Conservation (phyloP, 1,140 invertebrate genomes). For the Temnothorax longispinosus region DNA sequence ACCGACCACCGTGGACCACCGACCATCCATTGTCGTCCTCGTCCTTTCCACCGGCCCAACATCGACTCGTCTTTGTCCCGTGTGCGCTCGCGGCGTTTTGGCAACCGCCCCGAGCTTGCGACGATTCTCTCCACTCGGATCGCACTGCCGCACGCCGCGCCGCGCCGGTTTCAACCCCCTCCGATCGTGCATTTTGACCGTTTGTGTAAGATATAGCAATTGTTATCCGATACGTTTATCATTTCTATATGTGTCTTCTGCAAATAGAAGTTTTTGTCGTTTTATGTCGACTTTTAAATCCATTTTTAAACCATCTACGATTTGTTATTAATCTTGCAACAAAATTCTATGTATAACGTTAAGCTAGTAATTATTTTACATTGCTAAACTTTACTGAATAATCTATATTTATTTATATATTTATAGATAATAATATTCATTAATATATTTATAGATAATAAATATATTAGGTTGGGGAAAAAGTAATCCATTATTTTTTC, state of each 20-base stretch:
- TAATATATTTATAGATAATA: background rate
- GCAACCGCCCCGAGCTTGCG: constrained; percentile 70
- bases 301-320: background rate
- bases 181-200: constrained; percentile 22
- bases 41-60: constrained; percentile 33
- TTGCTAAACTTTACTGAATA: background rate
- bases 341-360: background rate
- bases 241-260: background rate
- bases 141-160: constrained; percentile 17
- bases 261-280: background rate
- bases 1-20: constrained; percentile 16
- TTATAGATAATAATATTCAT: background rate
- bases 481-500: too few relatives aligned
- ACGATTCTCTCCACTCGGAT: constrained; percentile 60
- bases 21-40: constrained; percentile 31
- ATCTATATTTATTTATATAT: background rate
- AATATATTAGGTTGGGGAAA: background rate
- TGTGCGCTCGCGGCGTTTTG: constrained; percentile 61
- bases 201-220: constrained; percentile 23
- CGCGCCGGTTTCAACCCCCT: constrained; percentile 53
- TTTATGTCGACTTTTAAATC: background rate
- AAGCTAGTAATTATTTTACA: background rate
- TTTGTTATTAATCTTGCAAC: background rate
- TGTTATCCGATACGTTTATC: constrained; percentile 8
- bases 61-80: constrained; percentile 31